Conservation (phyloP, 1,140 invertebrate species). For the Zaprionus africanus region DNA sequence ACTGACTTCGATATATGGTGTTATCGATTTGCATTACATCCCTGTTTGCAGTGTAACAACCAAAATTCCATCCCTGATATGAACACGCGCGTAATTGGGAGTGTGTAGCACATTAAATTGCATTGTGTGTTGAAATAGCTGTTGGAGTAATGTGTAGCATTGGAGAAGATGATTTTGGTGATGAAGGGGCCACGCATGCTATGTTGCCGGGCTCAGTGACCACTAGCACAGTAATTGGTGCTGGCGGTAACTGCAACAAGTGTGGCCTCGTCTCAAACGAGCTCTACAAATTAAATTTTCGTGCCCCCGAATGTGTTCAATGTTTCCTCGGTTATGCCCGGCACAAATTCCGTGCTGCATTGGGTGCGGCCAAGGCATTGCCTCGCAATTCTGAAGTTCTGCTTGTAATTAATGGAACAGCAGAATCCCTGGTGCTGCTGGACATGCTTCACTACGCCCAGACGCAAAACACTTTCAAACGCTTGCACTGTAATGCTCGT, state of each 20-base stretch:
- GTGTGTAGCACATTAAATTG: constrained; percentile 15
- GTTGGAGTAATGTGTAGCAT: constrained; percentile 74
- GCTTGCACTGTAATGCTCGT: constrained; percentile 64
- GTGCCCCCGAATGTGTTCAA: constrained; percentile 60
- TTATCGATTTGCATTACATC: constrained; percentile 32
- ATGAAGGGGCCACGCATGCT: constrained; percentile 70
- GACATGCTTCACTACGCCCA: constrained; percentile 78
- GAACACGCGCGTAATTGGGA: constrained; percentile 23
- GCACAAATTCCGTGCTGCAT: constrained; percentile 80
- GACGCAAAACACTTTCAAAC: constrained; percentile 73
- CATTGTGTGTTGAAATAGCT: constrained; percentile 24
- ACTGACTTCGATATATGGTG: constrained; percentile 25
- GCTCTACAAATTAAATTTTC: constrained; percentile 72
- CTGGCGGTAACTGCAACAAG: constrained; percentile 67
- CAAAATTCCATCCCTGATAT: constrained; percentile 3
- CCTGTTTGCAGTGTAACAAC: neutral
- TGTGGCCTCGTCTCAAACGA: constrained; percentile 43
- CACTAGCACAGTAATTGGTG: constrained; percentile 13
- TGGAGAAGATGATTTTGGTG: constrained; percentile 81
- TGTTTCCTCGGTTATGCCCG: constrained; percentile 72
- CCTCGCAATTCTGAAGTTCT: constrained; percentile 67
- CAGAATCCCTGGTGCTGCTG: constrained; percentile 65
- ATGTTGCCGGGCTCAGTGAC: constrained; percentile 52
- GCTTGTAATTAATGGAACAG: constrained; percentile 67
- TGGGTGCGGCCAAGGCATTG: constrained; percentile 76